These are phyloP conservation scores for Microtus richardsoni DNA, from an alignment of 2,113 vertebrate species.

Conservation along the genomic window DNA sequence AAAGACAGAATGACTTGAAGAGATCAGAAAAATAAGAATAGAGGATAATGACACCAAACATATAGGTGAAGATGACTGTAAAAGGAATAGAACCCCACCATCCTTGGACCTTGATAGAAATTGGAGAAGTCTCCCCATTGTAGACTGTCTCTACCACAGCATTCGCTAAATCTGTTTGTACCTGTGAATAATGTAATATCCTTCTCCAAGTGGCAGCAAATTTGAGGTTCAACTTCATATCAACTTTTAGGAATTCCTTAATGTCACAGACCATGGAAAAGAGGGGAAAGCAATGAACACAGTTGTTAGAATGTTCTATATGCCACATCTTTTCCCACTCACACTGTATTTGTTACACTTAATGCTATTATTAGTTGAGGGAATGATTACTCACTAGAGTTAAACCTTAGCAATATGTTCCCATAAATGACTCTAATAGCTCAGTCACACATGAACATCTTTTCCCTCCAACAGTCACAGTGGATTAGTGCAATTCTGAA, in stretches of 20 bases:
- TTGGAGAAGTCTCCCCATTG: background rate
- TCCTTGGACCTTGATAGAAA: background rate
- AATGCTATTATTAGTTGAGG: constrained; percentile 14
- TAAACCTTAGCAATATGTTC: constrained; percentile 45
- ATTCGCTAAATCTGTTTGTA: background rate
- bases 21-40: background rate
- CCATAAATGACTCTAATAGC: background rate
- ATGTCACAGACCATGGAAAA: background rate
- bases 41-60: background rate
- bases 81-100: background rate
- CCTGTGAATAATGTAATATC: background rate
- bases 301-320: background rate
- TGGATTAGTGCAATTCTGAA: constrained; percentile 31
- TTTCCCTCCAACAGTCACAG: constrained; percentile 42
- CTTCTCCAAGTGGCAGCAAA: background rate
- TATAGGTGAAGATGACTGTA: background rate
- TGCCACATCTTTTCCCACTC: background rate
- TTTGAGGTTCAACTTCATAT: background rate
- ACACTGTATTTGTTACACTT: background rate
- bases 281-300: background rate
- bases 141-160: background rate
- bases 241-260: background rate
- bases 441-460: background rate
- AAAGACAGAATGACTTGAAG: background rate
- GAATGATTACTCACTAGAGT: constrained; percentile 11